A percentile compares a stretch with the other conserved stretches of the same genome.
These are phyloP conservation scores for Megathymus violae DNA, from an alignment of 1,140 invertebrate genomes.

Conservation along the genomic window DNA sequence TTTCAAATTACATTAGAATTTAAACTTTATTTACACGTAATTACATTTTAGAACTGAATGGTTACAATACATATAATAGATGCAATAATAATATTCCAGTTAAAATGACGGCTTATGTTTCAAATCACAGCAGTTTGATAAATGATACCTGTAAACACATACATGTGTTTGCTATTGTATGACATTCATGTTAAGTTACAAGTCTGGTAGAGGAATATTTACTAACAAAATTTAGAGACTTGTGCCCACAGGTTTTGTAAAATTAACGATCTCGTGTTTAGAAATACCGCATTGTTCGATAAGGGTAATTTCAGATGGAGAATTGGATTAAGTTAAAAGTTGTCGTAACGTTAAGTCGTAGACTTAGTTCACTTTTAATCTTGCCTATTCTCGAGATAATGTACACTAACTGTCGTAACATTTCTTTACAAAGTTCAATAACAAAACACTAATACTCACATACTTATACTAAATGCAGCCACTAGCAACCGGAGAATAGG, in stretches of 20 bases:
- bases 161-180: constrained; percentile 19
- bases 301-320: background rate
- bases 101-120: background rate
- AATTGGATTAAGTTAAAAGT: too few relatives aligned
- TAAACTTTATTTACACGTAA: background rate
- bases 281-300: constrained; percentile 53
- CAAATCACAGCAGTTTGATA: background rate
- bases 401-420: too few relatives aligned
- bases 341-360: too few relatives aligned
- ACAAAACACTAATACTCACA: too few relatives aligned
- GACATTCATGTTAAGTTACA: constrained; percentile 28
- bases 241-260: constrained; percentile 32
- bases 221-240: constrained; percentile 29
- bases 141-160: background rate
- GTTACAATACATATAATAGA: background rate
- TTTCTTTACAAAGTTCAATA: too few relatives aligned
- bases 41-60: background rate
- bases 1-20: background rate
- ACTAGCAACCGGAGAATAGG: too few relatives aligned
- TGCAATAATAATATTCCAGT: background rate
- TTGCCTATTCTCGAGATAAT: too few relatives aligned
- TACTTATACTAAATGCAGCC: too few relatives aligned
- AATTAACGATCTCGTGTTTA: constrained; percentile 52
- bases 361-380: too few relatives aligned
- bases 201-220: constrained; percentile 13